These are phyloP conservation scores for Vultur gryphus DNA, from an alignment of 2,797 vertebrate genomes.

Conservation along the genomic window DNA sequence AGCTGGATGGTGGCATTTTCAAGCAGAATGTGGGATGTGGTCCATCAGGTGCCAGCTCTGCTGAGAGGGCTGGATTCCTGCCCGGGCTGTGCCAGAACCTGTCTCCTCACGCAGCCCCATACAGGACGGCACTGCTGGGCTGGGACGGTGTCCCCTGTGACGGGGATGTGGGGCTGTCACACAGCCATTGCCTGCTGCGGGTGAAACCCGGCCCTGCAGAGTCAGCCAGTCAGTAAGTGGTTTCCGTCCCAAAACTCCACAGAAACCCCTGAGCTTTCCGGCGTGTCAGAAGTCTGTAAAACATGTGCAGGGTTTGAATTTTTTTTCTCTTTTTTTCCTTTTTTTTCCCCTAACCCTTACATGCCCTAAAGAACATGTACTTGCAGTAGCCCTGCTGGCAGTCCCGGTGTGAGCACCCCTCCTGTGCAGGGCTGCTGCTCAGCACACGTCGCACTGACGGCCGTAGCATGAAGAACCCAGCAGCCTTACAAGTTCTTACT, in stretches of 20 bases:
- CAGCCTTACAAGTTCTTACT: neutral
- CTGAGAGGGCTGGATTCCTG: neutral
- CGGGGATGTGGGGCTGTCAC: fast-evolving
- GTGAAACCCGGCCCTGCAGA: neutral
- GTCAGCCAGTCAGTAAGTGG: neutral
- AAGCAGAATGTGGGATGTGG: neutral
- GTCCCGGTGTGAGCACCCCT: neutral
- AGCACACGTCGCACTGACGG: neutral
- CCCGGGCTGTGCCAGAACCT: neutral
- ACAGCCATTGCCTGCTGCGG: neutral
- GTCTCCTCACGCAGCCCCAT: neutral
- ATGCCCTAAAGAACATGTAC: neutral
- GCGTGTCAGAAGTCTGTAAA: neutral
- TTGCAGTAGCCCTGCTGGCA: neutral
- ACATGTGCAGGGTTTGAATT: neutral
- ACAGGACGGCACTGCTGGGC: neutral
- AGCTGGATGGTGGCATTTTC: neutral
- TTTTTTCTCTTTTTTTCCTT: fast-evolving
- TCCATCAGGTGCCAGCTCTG: neutral
- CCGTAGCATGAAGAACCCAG: neutral
- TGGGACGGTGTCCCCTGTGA: neutral
- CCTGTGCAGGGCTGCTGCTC: neutral
- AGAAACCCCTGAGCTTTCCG: neutral
- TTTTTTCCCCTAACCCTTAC: fast-evolving
- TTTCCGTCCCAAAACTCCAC: neutral